Percentiles rank a stretch among this genome's conserved stretches.
Evolutionary conservation across 2,797 vertebrate genomes (phyloP).

Genomic region (Oryzias sinensis): DNA sequence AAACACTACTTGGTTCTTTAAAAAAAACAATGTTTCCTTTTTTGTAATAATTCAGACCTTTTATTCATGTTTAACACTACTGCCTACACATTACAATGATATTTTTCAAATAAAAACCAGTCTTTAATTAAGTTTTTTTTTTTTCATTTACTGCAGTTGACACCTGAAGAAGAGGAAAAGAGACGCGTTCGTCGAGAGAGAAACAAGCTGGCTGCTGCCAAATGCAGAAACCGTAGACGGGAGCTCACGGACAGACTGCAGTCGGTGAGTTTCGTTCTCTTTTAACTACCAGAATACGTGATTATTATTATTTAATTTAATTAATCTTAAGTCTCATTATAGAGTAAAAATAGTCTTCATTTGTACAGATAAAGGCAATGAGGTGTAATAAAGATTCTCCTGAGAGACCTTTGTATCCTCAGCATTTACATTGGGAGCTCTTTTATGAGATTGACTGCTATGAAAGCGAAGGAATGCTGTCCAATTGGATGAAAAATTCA

Average conservation of each 20-base stretch:
- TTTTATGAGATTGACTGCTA: not conserved
- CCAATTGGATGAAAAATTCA: constrained; percentile 18
- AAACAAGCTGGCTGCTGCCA: constrained; percentile 94
- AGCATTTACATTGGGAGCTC: constrained; percentile 18
- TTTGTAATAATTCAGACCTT: not conserved
- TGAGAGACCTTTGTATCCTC: constrained; percentile 23
- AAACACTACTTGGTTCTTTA: not conserved
- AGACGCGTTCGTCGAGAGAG: constrained; percentile 88
- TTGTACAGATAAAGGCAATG: constrained; percentile 23
- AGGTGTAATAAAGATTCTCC: constrained; percentile 12
- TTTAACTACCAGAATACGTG: constrained; percentile 35
- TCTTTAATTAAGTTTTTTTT: constrained; percentile 8
- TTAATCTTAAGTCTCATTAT: constrained; percentile 18
- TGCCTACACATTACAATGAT: not conserved
- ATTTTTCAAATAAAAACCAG: constrained; percentile 9
- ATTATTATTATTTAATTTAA: constrained; percentile 34
- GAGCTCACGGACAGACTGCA: constrained; percentile 95
- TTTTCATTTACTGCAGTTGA: constrained; percentile 76
- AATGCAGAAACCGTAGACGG: constrained; percentile 91
- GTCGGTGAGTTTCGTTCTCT: constrained; percentile 81
- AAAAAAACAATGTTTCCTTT: not conserved
- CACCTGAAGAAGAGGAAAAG: constrained; percentile 94
- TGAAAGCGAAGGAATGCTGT: constrained; percentile 18
- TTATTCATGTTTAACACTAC: not conserved
- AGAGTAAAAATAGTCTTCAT: constrained; percentile 30